Evolutionary conservation across 2,113 vertebrate species (phyloP).

Genomic region (Vireo altiloquus): DNA sequence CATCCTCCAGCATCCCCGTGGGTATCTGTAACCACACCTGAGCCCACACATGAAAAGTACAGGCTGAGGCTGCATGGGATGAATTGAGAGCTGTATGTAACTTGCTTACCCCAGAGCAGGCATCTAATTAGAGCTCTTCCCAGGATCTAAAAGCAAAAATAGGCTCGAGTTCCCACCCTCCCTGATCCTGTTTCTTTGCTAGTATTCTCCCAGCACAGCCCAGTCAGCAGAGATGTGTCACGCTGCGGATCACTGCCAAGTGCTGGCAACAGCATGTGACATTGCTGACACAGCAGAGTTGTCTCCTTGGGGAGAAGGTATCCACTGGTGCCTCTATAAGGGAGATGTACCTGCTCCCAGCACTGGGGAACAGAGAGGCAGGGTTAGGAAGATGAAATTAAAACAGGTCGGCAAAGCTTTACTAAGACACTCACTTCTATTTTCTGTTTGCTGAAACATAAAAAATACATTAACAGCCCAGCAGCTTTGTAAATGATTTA

Average conservation of each 20-base stretch:
- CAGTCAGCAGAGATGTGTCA: slow-evolving; percentile 55
- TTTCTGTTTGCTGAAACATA: slow-evolving; percentile 57
- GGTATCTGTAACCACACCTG: background rate
- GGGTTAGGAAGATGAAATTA: slow-evolving; percentile 26
- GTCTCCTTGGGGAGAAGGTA: slow-evolving; percentile 16
- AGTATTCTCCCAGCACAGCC: slow-evolving; percentile 7
- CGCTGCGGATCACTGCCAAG: background rate
- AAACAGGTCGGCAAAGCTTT: slow-evolving; percentile 17
- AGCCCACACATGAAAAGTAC: background rate
- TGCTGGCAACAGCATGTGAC: slow-evolving; percentile 14
- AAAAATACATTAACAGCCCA: slow-evolving; percentile 63
- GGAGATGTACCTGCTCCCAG: background rate
- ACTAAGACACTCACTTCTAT: slow-evolving; percentile 30
- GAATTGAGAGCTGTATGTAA: background rate
- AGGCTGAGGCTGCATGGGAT: background rate
- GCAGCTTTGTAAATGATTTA: slow-evolving; percentile 59
- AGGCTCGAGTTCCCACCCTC: background rate
- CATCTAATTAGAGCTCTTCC: background rate
- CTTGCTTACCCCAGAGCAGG: background rate
- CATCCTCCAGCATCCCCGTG: background rate
- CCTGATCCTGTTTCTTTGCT: background rate
- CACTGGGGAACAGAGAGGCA: background rate
- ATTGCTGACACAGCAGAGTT: slow-evolving; percentile 54
- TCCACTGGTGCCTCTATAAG: slow-evolving; percentile 9
- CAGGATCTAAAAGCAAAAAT: background rate